Conservation (phyloP, 2,113 vertebrate genomes). For the Caretta caretta region DNA sequence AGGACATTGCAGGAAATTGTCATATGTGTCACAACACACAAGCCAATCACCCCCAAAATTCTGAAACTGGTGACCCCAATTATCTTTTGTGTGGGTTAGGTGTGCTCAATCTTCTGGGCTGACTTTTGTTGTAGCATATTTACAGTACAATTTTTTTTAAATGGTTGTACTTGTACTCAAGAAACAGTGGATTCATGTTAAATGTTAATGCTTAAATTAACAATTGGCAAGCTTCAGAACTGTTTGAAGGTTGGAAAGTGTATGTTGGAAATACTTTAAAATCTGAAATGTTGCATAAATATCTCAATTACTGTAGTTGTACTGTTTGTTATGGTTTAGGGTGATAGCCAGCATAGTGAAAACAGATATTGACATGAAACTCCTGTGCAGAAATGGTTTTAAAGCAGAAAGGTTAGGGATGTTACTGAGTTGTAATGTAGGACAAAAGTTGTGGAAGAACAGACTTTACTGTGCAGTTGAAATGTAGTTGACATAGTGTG, state of each 20-base stretch:
- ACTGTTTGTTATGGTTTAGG: neutral
- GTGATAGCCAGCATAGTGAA: neutral
- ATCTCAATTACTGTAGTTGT: neutral
- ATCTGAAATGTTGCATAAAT: neutral
- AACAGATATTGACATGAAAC: neutral
- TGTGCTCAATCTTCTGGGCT: neutral
- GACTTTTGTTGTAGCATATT: constrained; percentile 12
- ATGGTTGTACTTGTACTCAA: neutral
- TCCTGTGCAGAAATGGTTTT: neutral
- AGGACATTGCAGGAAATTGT: neutral
- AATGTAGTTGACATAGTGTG: neutral
- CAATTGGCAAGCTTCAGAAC: neutral
- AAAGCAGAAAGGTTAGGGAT: neutral
- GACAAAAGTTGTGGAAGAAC: neutral
- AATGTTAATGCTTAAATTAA: neutral
- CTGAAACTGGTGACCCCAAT: neutral
- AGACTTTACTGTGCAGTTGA: neutral
- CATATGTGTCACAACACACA: neutral
- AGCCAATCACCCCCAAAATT: neutral
- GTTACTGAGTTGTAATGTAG: neutral
- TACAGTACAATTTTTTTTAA: neutral
- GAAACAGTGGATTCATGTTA: neutral
- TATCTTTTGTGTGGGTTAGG: neutral
- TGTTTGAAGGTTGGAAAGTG: neutral
- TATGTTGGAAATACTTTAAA: neutral